phyloP scores from a whole-genome alignment of 2,113 vertebrate genomes.

The Malurus alboscapulatus region DNA sequence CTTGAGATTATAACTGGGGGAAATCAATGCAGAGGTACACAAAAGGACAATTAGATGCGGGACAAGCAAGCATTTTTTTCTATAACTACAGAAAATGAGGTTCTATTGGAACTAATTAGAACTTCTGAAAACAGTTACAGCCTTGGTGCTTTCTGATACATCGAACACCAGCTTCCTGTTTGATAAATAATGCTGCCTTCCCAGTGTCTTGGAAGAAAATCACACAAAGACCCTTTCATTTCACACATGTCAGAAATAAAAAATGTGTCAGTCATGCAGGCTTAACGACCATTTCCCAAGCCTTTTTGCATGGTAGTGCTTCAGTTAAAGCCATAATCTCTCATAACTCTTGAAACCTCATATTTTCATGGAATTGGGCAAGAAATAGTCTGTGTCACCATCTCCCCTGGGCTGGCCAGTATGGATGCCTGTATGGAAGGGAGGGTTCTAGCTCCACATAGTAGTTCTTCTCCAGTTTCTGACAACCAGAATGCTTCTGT shows the following conservation, averaged over 20 bases:
- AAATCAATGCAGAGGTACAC: background rate
- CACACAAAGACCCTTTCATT: background rate
- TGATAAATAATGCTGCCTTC: background rate
- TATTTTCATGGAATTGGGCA: background rate
- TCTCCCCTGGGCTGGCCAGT: background rate
- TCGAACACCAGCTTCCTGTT: background rate
- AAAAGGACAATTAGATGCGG: background rate
- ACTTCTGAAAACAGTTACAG: background rate
- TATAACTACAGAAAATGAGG: background rate
- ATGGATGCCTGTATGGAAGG: background rate
- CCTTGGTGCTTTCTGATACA: background rate
- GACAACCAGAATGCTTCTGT: background rate
- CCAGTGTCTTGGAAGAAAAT: background rate
- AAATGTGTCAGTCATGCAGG: background rate
- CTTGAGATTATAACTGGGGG: background rate
- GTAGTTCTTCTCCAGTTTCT: background rate
- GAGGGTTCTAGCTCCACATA: fast-evolving
- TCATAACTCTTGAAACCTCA: background rate
- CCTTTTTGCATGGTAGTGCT: background rate
- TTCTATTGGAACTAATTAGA: background rate
- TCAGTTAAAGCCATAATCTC: too few species aligned
- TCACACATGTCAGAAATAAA: background rate
- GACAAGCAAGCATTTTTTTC: background rate
- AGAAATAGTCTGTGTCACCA: background rate
- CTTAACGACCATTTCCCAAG: background rate